Base-by-base conservation (phyloP, 2,113 vertebrate species). In the Paratilapia polleni region DNA sequence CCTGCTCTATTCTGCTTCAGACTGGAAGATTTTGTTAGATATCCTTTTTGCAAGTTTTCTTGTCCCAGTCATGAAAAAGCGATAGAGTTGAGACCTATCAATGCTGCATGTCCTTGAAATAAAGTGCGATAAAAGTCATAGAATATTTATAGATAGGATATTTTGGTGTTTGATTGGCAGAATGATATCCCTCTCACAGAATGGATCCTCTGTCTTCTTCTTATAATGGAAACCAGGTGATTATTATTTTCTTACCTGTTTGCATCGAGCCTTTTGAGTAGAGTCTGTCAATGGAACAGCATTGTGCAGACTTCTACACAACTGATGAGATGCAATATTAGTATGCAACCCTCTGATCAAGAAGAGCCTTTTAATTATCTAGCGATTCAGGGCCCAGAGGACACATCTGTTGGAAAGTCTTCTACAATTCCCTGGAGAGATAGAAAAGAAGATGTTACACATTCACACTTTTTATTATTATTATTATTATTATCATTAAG, bases 361-460 rank as follows among this genome's bases (percentile, higher is more conserved):
- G 88, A 88, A 92, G 88, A 90, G 93, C 86, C 80, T 90, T 94
- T 93, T 94, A 94, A 94, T 94, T 93, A 94, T 94, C 91, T 89
- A 74, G 86, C 84, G 82, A 93, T 94, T 94, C 86, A 85, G 73
- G 90, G 80, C 87, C 84, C 81, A 76, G 84, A 89, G 88, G 90
- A 93, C 92, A 90, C 91, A 93, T 93, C 89, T 93, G 93, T 91
- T 91, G 75, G 86, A 91, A 92, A 93, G 61, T 91, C 80, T 84
- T 85, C 58, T 58, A 83, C 88, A 92, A 94, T 93, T 92, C 85
- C 90, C 89, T 5, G 19, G 84, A 84, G 80, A 86, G 84, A 90
- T 82, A 47, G 87, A 92, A 91, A 82, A 64, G 59, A 61, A 81
- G 77, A 91, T 89, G 80, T 90, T 11, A 34, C 73, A 91, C 84